A percentile compares a stretch with the other conserved stretches of the same genome.
Evolutionary conservation across 2,113 vertebrate genomes (phyloP).

Genomic region (Picathartes gymnocephalus): DNA sequence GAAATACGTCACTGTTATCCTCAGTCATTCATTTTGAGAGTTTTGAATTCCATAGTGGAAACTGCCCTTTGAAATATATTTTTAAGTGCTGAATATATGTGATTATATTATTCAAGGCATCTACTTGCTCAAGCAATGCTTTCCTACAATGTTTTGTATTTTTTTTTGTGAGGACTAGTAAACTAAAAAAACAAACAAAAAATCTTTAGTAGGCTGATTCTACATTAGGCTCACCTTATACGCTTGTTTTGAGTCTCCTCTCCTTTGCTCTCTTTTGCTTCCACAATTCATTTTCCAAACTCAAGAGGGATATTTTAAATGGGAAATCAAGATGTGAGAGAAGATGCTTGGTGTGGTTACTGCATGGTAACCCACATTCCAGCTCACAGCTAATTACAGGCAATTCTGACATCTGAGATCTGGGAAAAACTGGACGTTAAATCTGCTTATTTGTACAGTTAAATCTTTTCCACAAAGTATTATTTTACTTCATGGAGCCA

Average conservation of each 20-base stretch:
- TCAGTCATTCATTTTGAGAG: background rate
- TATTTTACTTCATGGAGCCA: background rate
- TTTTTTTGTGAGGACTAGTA: background rate
- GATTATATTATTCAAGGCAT: background rate
- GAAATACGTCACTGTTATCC: background rate
- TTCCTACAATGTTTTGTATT: background rate
- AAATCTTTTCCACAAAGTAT: conserved; percentile 29
- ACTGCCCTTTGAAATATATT: background rate
- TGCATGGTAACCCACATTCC: conserved; percentile 32
- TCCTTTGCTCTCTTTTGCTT: background rate
- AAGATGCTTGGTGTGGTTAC: conserved; percentile 37
- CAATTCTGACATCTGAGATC: conserved; percentile 28
- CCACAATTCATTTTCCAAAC: background rate
- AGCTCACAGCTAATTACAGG: conserved; percentile 15
- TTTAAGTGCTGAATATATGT: background rate
- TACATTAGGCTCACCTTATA: background rate
- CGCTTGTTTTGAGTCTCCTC: background rate
- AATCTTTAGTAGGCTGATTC: background rate
- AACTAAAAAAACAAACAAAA: background rate
- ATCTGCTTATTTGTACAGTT: conserved; percentile 25
- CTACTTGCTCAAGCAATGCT: background rate
- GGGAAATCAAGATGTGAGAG: conserved; percentile 19
- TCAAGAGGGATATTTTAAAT: background rate
- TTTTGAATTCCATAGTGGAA: background rate
- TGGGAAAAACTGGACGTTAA: conserved; percentile 19